Conservation (phyloP, 2,113 vertebrate species). For the Melospiza georgiana region DNA sequence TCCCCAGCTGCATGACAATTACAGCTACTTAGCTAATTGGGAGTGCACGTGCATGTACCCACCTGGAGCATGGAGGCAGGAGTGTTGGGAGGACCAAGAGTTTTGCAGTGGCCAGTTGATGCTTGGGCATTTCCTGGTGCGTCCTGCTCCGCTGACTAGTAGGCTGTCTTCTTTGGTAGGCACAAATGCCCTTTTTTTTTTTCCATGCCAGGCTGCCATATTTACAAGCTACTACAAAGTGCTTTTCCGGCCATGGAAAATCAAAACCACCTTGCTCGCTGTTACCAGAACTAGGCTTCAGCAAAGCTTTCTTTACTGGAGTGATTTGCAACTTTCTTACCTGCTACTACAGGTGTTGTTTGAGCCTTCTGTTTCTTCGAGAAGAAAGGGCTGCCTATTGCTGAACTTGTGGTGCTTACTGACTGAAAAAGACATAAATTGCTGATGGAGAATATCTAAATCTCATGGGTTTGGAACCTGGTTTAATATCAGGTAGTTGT, state of each 20-base stretch:
- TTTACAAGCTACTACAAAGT: not conserved
- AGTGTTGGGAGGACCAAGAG: not conserved
- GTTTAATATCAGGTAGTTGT: not conserved
- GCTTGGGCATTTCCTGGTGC: not conserved
- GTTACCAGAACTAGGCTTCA: not conserved
- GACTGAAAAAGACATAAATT: not conserved
- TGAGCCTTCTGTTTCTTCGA: not conserved
- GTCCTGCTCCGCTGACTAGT: not conserved
- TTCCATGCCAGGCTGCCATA: not conserved
- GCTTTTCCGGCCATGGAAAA: not conserved
- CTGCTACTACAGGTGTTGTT: not conserved
- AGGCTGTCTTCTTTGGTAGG: not conserved
- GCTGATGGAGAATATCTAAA: not conserved
- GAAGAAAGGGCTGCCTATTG: not conserved
- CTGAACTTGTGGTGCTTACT: not conserved
- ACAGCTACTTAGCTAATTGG: fast-evolving
- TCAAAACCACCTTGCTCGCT: not conserved
- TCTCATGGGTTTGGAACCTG: not conserved
- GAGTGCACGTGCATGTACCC: fast-evolving
- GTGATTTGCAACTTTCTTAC: not conserved
- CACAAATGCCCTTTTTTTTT: not conserved
- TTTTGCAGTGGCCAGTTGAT: not conserved
- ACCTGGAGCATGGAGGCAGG: not conserved
- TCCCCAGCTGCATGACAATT: not conserved
- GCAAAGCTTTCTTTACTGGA: not conserved